Evolutionary conservation across 1,140 invertebrate species (phyloP), one percentile per base, ranked within the genome.

Genomic region (Drosophila lini): DNA sequence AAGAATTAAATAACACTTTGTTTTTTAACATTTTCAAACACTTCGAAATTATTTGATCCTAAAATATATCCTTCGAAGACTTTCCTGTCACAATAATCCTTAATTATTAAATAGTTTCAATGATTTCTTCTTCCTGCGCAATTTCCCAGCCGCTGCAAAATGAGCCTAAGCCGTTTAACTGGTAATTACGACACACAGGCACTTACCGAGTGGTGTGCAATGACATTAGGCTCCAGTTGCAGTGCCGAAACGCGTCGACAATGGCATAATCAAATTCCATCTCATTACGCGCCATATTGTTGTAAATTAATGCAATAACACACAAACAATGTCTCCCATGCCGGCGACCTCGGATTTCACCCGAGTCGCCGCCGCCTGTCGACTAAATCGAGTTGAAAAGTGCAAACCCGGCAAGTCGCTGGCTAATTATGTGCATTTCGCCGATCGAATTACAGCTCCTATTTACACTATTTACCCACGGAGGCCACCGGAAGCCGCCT

Each of bases 281-380:
- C 81, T 82, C 79, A 91, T 91, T 91, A 91, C 79, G 70, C 68
- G 57, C 69, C 89, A 91, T 91, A 91, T 83, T 91, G 88, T 90
- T 78, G 88, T 88, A 80, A 90, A 90, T 84, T 90, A 90, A 85
- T 90, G 85, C 86, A 86, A 90, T 90, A 86, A 90, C 69, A 78
- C 44, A 77, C 78, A 90, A 85, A 89, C 81, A 89, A 90, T 81
- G 85, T 80, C 61, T 69, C 62, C 68, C 55, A 81, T 77, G 84
- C 69, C 88, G 75, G 25, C 25, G 60, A 58, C 70, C 88, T 91
- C 88, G 53, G 52, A 88, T 91, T 91, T 88, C 88, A 81, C 19
- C 62, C 62, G 32, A 8, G 13, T 28, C 36, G 52, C 11, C 50
- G 50, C 41, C 42, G 19, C 22, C 10, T 19, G 8, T 10, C 32